These are phyloP conservation scores for Falcunculus frontatus DNA, from an alignment of 2,113 vertebrate genomes.

Conservation along the genomic window DNA sequence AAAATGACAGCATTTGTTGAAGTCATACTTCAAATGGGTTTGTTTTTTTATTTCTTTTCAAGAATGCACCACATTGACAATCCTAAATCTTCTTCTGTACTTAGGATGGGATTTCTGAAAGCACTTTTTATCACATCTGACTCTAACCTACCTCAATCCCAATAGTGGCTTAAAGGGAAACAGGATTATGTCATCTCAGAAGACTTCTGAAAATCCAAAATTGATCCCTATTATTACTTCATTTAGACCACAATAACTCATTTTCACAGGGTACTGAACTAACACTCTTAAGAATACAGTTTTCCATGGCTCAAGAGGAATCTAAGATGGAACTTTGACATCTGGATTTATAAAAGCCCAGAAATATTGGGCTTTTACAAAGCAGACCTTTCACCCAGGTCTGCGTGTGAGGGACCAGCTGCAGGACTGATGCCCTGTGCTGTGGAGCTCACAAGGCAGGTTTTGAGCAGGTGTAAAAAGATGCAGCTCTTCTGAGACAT, in stretches of 20 bases:
- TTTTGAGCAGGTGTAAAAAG: background rate
- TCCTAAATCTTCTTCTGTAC: background rate
- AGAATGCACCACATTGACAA: background rate
- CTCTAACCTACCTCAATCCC: background rate
- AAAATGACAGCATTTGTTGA: background rate
- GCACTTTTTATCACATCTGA: background rate
- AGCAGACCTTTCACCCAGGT: background rate
- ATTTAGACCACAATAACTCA: background rate
- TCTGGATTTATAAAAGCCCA: background rate
- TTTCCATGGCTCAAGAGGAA: background rate
- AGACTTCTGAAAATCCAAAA: background rate
- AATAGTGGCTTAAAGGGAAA: background rate
- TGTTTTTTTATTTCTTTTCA: background rate
- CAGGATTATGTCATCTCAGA: background rate
- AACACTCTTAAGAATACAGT: background rate
- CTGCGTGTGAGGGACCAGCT: background rate
- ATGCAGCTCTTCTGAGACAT: background rate
- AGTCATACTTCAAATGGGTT: background rate
- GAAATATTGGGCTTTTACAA: background rate
- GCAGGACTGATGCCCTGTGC: rapidly evolving
- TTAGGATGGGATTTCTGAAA: background rate
- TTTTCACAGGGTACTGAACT: background rate
- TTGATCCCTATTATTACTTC: background rate
- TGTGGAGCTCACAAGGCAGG: background rate
- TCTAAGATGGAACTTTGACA: background rate